Evolutionary conservation across 2,113 vertebrate species (phyloP).

Genomic region (Raja brachyura): DNA sequence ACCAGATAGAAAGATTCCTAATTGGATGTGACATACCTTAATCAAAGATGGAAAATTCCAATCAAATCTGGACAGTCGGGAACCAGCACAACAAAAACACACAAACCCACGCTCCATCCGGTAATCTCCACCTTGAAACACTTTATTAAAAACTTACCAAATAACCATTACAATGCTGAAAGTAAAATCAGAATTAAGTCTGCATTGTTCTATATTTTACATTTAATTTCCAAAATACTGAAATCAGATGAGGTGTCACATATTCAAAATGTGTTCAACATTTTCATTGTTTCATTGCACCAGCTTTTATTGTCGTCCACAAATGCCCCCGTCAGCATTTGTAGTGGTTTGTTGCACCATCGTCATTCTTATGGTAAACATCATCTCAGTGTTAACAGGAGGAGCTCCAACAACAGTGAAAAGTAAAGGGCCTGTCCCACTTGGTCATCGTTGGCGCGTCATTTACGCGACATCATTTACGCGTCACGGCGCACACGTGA

Average conservation of each 20-base stretch:
- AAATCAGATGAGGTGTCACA: not conserved
- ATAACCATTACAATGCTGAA: not conserved
- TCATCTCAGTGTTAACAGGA: too few species aligned
- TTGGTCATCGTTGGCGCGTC: too few species aligned
- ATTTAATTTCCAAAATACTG: not conserved
- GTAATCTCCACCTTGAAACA: not conserved
- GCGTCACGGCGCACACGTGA: too few species aligned
- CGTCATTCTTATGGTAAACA: too few species aligned
- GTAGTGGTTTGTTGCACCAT: too few species aligned
- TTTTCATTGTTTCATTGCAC: not conserved
- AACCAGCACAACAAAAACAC: not conserved
- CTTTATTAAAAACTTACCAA: constrained; percentile 13
- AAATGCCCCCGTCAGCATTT: too few species aligned
- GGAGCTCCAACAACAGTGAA: too few species aligned
- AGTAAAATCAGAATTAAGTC: not conserved
- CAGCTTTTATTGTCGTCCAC: too few species aligned
- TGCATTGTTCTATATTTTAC: not conserved
- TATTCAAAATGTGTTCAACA: not conserved
- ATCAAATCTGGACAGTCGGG: constrained; percentile 8
- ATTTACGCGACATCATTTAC: too few species aligned
- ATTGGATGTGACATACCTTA: not conserved
- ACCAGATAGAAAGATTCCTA: not conserved
- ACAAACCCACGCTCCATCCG: too few species aligned
- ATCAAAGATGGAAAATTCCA: constrained; percentile 11
- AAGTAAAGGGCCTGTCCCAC: too few species aligned